Evolutionary conservation across 2,888 invertebrate species (phyloP), one percentile per base, ranked within the genome.

Genomic region (Trissoscelio sp.): DNA sequence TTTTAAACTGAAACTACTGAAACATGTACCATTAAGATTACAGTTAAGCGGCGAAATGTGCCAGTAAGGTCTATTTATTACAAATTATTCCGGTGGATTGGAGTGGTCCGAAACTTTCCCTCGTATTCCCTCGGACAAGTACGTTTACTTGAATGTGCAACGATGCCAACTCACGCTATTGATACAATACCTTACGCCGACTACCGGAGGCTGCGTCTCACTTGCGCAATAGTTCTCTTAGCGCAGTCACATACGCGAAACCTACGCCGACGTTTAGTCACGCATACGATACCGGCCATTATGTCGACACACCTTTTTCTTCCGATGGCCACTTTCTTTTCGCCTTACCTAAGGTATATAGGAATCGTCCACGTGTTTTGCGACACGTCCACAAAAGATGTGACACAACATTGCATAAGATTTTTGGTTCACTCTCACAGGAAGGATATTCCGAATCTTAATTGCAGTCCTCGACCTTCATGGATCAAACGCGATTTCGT

Each of bases 321-420:
- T 85, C 83, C 85, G 85, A 87, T 85, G 83, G 83, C 69, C 87
- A 86, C 88, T 88, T 88, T 88, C 88, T 88, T 88, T 86, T 88
- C 83, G 83, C 70, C 87, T 88, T 88, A 84, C 87, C 85, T 87
- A 88, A 88, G 86, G 72, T 73, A 83, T 83, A 84, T 84, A 73
- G 4, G 28, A 74, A 84, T 84, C 80, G 79, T 79, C 83, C 85
- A 86, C 86, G 87, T 87, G 86, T 80, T 85, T 83, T 77, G 83
- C 82, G 86, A 84, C 87, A 87, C 85, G 86, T 84, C 58, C 31
- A 48, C 69, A 62, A 70, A n/a, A 74, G 69, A 80, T 74, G 57
- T 58, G 64, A 74, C 64, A 37, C 67, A 51, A 55, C 16, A 14
- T 79, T 73, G 70, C 67, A 79, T 67, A 57, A 78, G 51, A 57